Conservation (phyloP, 2,113 vertebrate species). For the Nesogale talazaci region DNA sequence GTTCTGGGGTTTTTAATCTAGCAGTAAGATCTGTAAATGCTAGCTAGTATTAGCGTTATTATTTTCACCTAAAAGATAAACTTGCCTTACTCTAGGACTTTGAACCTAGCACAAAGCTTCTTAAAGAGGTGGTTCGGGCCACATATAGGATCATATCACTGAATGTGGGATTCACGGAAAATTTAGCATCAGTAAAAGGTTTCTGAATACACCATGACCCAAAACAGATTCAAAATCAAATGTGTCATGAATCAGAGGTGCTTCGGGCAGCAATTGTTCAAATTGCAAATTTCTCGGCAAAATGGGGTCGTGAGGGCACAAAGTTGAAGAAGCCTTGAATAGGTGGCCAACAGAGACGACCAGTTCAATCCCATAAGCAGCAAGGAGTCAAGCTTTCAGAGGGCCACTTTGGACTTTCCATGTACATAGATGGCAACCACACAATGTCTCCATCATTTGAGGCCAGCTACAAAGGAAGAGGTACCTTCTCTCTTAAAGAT, state of each 20-base stretch:
- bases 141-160: too few relatives aligned
- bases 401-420: neutral
- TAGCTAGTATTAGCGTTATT: slow-evolving; percentile 38
- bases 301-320: too few relatives aligned
- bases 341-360: slow-evolving; percentile 27
- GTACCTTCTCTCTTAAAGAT: slow-evolving; percentile 34
- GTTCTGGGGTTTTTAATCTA: too few relatives aligned
- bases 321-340: neutral
- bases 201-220: too few relatives aligned
- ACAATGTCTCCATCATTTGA: slow-evolving; percentile 31
- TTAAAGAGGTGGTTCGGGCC: too few relatives aligned
- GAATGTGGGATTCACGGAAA: too few relatives aligned
- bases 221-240: too few relatives aligned
- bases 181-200: too few relatives aligned
- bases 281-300: too few relatives aligned
- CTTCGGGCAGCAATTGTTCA: too few relatives aligned
- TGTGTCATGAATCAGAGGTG: too few relatives aligned
- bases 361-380: slow-evolving; percentile 28
- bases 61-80: slow-evolving; percentile 19
- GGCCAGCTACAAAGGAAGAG: slow-evolving; percentile 29
- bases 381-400: slow-evolving; percentile 46
- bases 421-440: slow-evolving; percentile 21
- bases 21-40: neutral
- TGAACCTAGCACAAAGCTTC: too few relatives aligned
- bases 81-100: slow-evolving; percentile 20